Conservation (phyloP, 1,140 invertebrate species). For the Grapholita molesta region DNA sequence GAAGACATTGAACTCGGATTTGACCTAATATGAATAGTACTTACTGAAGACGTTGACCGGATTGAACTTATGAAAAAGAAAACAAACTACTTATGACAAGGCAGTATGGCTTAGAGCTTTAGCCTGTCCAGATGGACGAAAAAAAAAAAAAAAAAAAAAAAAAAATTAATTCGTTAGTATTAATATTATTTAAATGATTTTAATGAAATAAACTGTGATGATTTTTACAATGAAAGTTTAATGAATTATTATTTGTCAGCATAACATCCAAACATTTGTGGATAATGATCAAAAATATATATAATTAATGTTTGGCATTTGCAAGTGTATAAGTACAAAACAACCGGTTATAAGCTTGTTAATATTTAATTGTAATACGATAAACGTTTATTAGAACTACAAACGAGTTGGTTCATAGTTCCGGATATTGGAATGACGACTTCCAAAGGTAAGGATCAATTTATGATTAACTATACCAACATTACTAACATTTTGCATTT, state of each 20-base stretch:
- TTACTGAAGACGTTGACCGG: too few relatives aligned
- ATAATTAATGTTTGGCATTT: background rate
- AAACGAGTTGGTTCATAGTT: background rate
- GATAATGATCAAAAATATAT: background rate
- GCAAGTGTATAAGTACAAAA: background rate
- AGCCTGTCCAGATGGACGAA: too few relatives aligned
- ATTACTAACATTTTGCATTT: too few relatives aligned
- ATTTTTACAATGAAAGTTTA: background rate
- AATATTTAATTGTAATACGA: background rate
- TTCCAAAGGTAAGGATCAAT: background rate
- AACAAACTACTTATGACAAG: too few relatives aligned
- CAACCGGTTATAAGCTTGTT: background rate
- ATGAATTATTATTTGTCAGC: background rate
- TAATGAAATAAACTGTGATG: background rate
- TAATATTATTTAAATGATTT: background rate
- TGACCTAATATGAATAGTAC: too few relatives aligned
- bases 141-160: too few relatives aligned
- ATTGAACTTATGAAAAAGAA: too few relatives aligned
- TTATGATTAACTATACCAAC: too few relatives aligned
- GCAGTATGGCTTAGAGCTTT: too few relatives aligned
- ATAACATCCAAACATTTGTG: background rate
- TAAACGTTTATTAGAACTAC: background rate
- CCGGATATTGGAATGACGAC: background rate
- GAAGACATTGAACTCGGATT: too few relatives aligned
- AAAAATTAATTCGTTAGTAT: too few relatives aligned